Evolutionary conservation across 2,797 vertebrate genomes (phyloP), one percentile per base, ranked within the genome.

Genomic region (Nannoperca australis): DNA sequence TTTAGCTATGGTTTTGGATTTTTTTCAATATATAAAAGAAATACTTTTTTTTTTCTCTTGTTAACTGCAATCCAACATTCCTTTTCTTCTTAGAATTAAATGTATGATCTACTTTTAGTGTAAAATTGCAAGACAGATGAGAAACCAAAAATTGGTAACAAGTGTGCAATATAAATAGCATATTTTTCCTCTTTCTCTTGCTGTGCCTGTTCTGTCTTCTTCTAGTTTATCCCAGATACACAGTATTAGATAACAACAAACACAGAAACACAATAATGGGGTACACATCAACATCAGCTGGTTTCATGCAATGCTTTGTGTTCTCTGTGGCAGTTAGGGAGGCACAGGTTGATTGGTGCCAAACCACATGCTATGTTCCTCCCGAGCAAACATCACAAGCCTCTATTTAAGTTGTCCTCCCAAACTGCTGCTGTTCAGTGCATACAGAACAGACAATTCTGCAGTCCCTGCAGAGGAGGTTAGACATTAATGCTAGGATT

Each of bases 331-430:
- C 70, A 79, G 82, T 85, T 76, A 78, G 56, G 62, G 79, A 83
- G 70, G 56, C 71, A 54, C 67, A 78, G 82, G 89, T 59, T 85
- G 85, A 91, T 80, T 70, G 69, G 70, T 88, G 90, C 92, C 85
- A 89, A 84, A 82, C 86, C 76, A 76, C 89, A 85, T 86, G 89
- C 92, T 89, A 88, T 51, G 81, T 79, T 89, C 80, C 79, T 76
- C 78, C 36, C 70, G 73, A 86, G 88, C 84, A 86, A 83, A 84
- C 90, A 89, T 89, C 77, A 83, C 77, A 83, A 83, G 76, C 76
- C 78, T 87, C 80, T 86, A 89, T 92, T 89, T 92, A 90, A 78
- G 90, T 84, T 83, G 79, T 82, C 47, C 58, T 77, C 81, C 70
- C 69, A 70, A 85, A 76, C 64, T 64, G 44, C 79, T 76, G 66